phyloP scores from a whole-genome alignment of 2,113 vertebrate species.

The Columba livia region DNA sequence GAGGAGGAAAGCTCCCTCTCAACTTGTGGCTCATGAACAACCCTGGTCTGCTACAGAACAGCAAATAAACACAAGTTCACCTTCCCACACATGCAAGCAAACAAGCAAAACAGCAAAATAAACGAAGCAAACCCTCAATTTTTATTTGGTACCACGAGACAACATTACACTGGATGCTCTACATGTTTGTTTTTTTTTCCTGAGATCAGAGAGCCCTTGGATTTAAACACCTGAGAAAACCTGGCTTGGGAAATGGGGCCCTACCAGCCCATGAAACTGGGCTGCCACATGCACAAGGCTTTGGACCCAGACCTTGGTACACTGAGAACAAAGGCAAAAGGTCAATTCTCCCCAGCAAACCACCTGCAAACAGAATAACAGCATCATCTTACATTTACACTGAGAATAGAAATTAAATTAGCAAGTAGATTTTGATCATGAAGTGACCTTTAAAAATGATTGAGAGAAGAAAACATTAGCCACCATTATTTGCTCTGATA shows the following conservation, averaged over 20 bases:
- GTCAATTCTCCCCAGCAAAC: not conserved
- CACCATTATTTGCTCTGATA: conserved; percentile 12
- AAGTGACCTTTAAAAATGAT: conserved; percentile 65
- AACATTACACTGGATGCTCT: not conserved
- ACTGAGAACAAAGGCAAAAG: not conserved
- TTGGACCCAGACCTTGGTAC: not conserved
- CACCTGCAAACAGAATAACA: not conserved
- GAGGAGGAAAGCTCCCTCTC: not conserved
- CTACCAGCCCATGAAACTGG: not conserved
- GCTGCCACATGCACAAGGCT: not conserved
- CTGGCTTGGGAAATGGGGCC: not conserved
- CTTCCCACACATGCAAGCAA: not conserved
- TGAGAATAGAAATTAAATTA: conserved; percentile 54
- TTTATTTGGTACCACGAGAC: not conserved
- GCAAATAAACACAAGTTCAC: not conserved
- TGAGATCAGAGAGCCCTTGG: not conserved
- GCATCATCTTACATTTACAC: conserved; percentile 18
- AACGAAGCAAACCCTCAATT: not conserved
- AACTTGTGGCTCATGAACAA: not conserved
- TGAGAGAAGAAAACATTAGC: conserved; percentile 32
- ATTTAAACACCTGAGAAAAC: not conserved
- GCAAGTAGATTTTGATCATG: conserved; percentile 54
- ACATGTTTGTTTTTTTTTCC: not conserved
- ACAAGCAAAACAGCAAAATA: not conserved
- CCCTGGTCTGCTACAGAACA: not conserved